phyloP scores from a whole-genome alignment of 2,888 invertebrate species.

The Pseudolycoriella hygida region DNA sequence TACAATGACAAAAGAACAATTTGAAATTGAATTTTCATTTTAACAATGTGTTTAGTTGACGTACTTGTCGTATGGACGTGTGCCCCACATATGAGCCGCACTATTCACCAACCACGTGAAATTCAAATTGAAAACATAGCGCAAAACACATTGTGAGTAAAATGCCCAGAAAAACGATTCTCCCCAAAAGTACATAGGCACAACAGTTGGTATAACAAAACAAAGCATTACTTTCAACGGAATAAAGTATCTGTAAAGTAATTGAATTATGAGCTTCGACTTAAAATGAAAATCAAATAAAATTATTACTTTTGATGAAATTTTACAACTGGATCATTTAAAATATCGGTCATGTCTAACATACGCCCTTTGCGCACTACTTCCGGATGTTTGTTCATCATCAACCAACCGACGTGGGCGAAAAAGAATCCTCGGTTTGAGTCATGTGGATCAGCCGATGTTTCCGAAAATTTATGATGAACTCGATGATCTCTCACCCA shows the following conservation, averaged over 20 bases:
- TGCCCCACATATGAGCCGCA: slow-evolving; percentile 65
- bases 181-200: slow-evolving; percentile 52
- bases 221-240: slow-evolving; percentile 46
- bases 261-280: not conserved
- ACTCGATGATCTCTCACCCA: slow-evolving; percentile 71
- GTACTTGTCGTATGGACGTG: slow-evolving; percentile 55
- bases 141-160: slow-evolving; percentile 43
- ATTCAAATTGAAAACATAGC: slow-evolving; percentile 59
- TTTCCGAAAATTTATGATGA: slow-evolving; percentile 70
- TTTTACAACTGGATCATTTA: slow-evolving; percentile 52
- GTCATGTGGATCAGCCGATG: slow-evolving; percentile 69
- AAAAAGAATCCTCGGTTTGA: slow-evolving; percentile 76
- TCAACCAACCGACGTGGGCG: slow-evolving; percentile 84
- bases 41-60: slow-evolving; percentile 13
- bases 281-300: slow-evolving; percentile 6
- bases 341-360: slow-evolving; percentile 69
- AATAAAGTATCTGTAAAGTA: slow-evolving; percentile 40
- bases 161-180: slow-evolving; percentile 49
- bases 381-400: slow-evolving; percentile 76
- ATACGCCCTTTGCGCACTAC: slow-evolving; percentile 57
- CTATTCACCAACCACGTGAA: slow-evolving; percentile 84
- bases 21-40: not conserved
- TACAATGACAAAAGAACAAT: slow-evolving; percentile 22
- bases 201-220: slow-evolving; percentile 51
- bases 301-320: slow-evolving; percentile 65